A percentile compares a stretch with the other conserved stretches of the same genome.
phyloP scores from a whole-genome alignment of 64 coral and sea anemone genomes.

The Pocillopora verrucosa region DNA sequence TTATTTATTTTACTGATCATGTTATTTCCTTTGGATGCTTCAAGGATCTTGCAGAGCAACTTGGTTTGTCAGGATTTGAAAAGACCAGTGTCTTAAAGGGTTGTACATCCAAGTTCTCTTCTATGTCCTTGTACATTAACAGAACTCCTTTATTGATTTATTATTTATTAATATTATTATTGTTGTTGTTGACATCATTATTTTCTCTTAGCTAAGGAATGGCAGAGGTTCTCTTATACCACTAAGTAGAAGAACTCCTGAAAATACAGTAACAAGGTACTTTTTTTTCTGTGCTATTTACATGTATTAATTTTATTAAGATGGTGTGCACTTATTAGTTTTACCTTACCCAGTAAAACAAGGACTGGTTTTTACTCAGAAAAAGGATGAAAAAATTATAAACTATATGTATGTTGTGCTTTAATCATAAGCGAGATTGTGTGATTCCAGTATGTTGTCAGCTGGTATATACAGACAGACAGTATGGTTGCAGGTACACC shows the following conservation, averaged over 20 bases:
- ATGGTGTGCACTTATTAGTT: too few relatives aligned
- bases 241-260: constrained; percentile 36
- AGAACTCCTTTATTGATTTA: too few relatives aligned
- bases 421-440: too few relatives aligned
- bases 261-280: constrained; percentile 60
- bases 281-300: neutral
- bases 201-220: constrained; percentile 40
- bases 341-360: too few relatives aligned
- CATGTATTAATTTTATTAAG: neutral
- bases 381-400: too few relatives aligned
- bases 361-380: too few relatives aligned
- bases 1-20: neutral
- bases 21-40: neutral
- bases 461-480: too few relatives aligned
- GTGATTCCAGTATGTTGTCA: too few relatives aligned
- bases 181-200: neutral
- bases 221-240: constrained; percentile 52
- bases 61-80: constrained; percentile 6
- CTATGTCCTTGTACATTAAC: neutral
- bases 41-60: constrained; percentile 30
- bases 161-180: neutral
- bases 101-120: neutral
- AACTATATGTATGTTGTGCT: too few relatives aligned
- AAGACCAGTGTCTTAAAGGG: constrained; percentile 25
- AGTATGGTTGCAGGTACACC: too few relatives aligned